These are phyloP conservation scores for Liparis tanakae DNA, from an alignment of 2,797 vertebrate species.

Conservation along the genomic window DNA sequence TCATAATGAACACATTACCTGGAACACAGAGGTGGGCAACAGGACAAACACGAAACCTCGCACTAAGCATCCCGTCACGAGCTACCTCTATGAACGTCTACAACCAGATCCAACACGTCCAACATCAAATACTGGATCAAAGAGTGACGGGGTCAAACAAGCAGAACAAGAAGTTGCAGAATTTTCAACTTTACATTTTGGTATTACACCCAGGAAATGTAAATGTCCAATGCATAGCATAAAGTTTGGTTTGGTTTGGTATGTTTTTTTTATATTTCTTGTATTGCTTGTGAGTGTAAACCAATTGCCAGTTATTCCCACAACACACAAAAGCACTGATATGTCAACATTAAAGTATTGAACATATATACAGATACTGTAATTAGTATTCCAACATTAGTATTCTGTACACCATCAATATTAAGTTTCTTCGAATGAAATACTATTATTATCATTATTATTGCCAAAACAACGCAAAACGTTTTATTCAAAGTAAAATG, in stretches of 20 bases:
- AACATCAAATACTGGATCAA: constrained; percentile 56
- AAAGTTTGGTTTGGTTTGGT: constrained; percentile 76
- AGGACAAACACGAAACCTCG: constrained; percentile 53
- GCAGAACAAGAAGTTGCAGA: constrained; percentile 44
- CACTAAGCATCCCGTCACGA: constrained; percentile 42
- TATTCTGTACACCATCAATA: constrained; percentile 69
- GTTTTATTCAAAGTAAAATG: constrained; percentile 43
- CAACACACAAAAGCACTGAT: constrained; percentile 67
- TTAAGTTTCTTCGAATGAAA: constrained; percentile 54
- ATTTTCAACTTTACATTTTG: constrained; percentile 64
- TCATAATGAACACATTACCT: constrained; percentile 72
- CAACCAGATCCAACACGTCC: constrained; percentile 43
- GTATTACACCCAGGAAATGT: constrained; percentile 60
- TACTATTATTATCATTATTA: constrained; percentile 72
- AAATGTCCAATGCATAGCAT: constrained; percentile 75
- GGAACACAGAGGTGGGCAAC: constrained; percentile 66
- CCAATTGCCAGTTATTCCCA: constrained; percentile 59
- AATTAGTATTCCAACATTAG: constrained; percentile 55
- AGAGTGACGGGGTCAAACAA: constrained; percentile 56
- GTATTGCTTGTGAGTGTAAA: constrained; percentile 73
- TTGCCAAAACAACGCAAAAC: constrained; percentile 66
- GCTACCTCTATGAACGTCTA: constrained; percentile 48
- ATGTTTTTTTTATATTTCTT: constrained; percentile 51
- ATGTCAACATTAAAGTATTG: constrained; percentile 64
- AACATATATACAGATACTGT: constrained; percentile 52